phyloP scores from a whole-genome alignment of 2,888 invertebrate species.

The Drosophila histrio region DNA sequence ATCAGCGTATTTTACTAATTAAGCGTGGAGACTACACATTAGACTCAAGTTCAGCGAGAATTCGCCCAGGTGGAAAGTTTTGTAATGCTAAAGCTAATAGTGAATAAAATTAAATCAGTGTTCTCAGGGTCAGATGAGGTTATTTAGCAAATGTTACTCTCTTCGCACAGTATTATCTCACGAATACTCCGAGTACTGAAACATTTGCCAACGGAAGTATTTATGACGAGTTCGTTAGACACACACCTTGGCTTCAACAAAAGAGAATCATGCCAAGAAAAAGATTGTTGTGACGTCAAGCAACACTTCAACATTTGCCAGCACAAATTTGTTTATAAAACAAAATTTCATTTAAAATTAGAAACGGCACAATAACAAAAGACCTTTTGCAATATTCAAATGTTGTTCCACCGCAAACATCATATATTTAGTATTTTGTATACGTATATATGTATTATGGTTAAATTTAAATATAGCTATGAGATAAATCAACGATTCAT shows the following conservation, averaged over 20 bases:
- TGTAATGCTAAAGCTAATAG: too few relatives aligned
- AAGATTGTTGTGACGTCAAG: slow-evolving; percentile 62
- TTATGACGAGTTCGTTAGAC: slow-evolving; percentile 13
- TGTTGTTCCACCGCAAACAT: neutral
- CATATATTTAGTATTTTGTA: neutral
- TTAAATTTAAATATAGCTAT: slow-evolving; percentile 41
- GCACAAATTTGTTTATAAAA: slow-evolving; percentile 56
- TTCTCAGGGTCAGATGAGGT: too few relatives aligned
- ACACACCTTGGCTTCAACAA: slow-evolving; percentile 27
- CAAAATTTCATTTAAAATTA: slow-evolving; percentile 60
- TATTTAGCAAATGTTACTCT: too few relatives aligned
- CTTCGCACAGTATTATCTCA: slow-evolving; percentile 2
- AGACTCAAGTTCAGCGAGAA: too few relatives aligned
- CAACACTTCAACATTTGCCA: slow-evolving; percentile 20
- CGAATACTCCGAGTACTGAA: neutral
- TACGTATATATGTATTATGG: neutral
- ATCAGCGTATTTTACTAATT: too few relatives aligned
- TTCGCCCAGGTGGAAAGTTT: too few relatives aligned
- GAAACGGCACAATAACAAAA: slow-evolving; percentile 45
- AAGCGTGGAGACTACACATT: too few relatives aligned
- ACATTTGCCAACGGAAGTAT: slow-evolving; percentile 9
- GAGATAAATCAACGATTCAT: slow-evolving; percentile 28
- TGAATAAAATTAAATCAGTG: too few relatives aligned
- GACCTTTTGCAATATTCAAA: slow-evolving; percentile 1
- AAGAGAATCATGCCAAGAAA: neutral